Evolutionary conservation across 2,113 vertebrate genomes (phyloP).

Genomic region (Vimba vimba): DNA sequence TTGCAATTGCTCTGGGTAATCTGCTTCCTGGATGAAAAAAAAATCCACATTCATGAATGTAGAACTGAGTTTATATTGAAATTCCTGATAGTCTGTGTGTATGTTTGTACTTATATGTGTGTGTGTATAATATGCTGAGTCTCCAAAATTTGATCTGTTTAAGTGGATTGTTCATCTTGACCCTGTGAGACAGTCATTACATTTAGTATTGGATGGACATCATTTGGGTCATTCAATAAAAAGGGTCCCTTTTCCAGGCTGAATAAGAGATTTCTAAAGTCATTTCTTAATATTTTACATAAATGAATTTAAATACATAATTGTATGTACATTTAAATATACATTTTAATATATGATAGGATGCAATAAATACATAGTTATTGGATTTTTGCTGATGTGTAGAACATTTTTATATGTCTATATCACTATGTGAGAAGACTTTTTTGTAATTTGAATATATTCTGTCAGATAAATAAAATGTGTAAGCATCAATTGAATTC

Average conservation of each 20-base stretch:
- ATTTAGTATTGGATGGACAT: background rate
- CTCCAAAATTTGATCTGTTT: background rate
- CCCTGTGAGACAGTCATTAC: background rate
- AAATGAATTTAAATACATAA: too few species aligned
- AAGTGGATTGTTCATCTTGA: background rate
- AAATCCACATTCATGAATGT: constrained; percentile 2
- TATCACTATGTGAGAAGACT: background rate
- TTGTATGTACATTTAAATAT: too few species aligned
- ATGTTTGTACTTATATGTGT: constrained; percentile 34
- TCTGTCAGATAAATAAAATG: background rate
- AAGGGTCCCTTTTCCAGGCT: background rate
- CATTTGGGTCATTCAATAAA: background rate
- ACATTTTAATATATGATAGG: too few species aligned
- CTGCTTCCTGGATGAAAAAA: background rate
- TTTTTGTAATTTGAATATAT: background rate
- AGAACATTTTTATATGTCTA: background rate
- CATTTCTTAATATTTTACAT: background rate
- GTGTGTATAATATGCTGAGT: constrained; percentile 23
- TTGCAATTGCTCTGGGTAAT: background rate
- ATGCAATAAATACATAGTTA: background rate
- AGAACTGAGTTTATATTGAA: background rate
- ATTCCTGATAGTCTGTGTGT: constrained; percentile 20
- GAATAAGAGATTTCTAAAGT: background rate
- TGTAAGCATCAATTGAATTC: background rate
- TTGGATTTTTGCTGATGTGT: background rate